Base-by-base conservation (phyloP, 2,888 invertebrate species). In the Caenorhabditis sp. region DNA sequence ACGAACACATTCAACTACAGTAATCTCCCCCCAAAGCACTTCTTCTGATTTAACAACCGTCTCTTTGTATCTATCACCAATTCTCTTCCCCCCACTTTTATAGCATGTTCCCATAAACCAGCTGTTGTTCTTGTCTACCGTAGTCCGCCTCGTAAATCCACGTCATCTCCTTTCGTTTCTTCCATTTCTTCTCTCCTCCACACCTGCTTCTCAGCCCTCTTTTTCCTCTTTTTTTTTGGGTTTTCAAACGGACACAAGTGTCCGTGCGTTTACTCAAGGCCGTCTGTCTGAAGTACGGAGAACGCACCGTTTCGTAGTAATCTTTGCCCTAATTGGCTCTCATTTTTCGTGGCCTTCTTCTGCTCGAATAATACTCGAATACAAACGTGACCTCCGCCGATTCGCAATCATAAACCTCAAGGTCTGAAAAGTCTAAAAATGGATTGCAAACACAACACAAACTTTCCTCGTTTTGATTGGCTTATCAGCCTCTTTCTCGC, bases 361-460 rank as follows among this genome's bases (percentile, higher is more conserved):
- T n/a, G 9, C 11, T 37, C 37, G 3, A 37, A 7, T 37, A 3
- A 13, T 37, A 13, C 37, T 37, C n/a, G n/a, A n/a, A n/a, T n/a
- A n/a, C n/a, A n/a, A n/a, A n/a, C n/a, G n/a, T 37, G 37, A 37
- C 37, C 37, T 37, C 37, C 63, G 41, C 37, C 37, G 41, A 41
- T 41, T n/a, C n/a, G n/a, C n/a, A n/a, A n/a, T n/a, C n/a, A n/a
- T n/a, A n/a, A 65, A 55, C 43, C 52, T 46, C 55, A 43, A n/a
- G n/a, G n/a, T n/a, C n/a, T 35, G 46, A 53, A 55, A 65, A 43
- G 65, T 65, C 56, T 56, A 58, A 56, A 58, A 58, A 41, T 30
- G 50, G 66, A 35, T 32, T 27, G 39, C n/a, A n/a, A n/a, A n/a
- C 26, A 27, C 46, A 61, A 37, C 37, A 30, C 15, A 43, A 15